phyloP scores from a whole-genome alignment of 1,140 invertebrate genomes.

The Apocrypta bakeri region DNA sequence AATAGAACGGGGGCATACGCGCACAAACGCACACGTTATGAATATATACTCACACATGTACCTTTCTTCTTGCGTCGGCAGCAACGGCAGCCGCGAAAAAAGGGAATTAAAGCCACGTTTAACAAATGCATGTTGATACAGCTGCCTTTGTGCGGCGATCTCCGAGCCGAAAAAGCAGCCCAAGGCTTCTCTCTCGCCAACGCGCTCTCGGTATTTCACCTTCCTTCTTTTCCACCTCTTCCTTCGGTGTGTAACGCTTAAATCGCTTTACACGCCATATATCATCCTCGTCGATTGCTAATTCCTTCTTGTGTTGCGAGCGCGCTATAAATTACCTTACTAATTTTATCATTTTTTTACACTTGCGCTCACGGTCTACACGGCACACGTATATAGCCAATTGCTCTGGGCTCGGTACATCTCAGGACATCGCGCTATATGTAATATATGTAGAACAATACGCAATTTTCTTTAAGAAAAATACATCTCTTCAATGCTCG shows the following conservation, averaged over 20 bases:
- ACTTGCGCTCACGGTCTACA: neutral
- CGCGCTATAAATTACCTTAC: slow-evolving; percentile 45
- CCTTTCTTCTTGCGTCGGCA: slow-evolving; percentile 21
- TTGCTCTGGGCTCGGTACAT: too few relatives aligned
- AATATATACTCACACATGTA: too few relatives aligned
- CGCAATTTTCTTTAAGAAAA: too few relatives aligned
- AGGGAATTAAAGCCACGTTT: slow-evolving; percentile 59
- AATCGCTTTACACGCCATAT: slow-evolving; percentile 49
- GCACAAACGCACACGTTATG: neutral
- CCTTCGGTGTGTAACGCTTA: slow-evolving; percentile 6
- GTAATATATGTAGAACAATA: too few relatives aligned
- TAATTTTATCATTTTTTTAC: slow-evolving; percentile 45
- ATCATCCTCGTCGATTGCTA: slow-evolving; percentile 51
- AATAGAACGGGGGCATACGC: slow-evolving; percentile 38
- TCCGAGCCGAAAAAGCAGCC: slow-evolving; percentile 43
- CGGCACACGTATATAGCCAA: neutral
- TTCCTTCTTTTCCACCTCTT: slow-evolving; percentile 5
- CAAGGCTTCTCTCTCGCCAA: slow-evolving; percentile 9
- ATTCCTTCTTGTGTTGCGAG: slow-evolving; percentile 29
- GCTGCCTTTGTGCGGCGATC: slow-evolving; percentile 64
- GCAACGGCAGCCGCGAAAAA: neutral
- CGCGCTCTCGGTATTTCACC: slow-evolving; percentile 18
- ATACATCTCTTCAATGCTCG: too few relatives aligned
- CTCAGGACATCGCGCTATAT: too few relatives aligned
- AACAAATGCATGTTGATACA: slow-evolving; percentile 69